Base-by-base conservation (phyloP, 1,140 invertebrate genomes). In the Uloborus diversus region DNA sequence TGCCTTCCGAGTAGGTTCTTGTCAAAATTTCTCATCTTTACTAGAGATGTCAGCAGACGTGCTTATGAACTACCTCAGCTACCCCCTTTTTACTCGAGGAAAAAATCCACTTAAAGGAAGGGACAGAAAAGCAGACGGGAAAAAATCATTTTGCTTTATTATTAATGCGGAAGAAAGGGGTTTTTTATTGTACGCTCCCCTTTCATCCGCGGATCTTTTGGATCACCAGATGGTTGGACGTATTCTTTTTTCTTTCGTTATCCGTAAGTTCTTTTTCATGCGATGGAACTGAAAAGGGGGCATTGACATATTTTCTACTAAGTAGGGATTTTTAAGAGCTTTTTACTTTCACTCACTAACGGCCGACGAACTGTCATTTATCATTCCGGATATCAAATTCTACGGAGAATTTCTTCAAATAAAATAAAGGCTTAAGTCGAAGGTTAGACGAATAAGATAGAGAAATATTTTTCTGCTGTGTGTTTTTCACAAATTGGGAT, bases 91-190 rank as follows among this genome's bases (percentile, higher is more conserved):
- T 64, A 64, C 59, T 64, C 17, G 4, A 42, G 37, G 27, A 75
- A 42, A 75, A 75, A 75, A 75, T 75, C 71, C 71, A 75, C 71
- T 75, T 75, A 75, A 62, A 37, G 59, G 42, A 64, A 51, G 20
- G 71, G 59, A 33, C 49, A 71, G 69, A 69, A 56, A 69, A 56
- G 32, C 17, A 49, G 53, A 59, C 33, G 28, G 30, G 56, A 75
- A 75, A 75, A 75, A 75, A 75, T 75, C 71, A 75, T 75, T 75
- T 75, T 64, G 71, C 71, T 75, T 75, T 75, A 75, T 75, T 75
- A 75, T 75, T 75, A 75, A 75, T 75, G 71, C 64, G 71, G 71
- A 62, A 75, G 71, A 75, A 62, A 51, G 35, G 71, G 42, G 28
- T 49, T 61, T 64, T 70, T 75, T 64, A 61, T 62, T 61, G 25